Base-by-base conservation (phyloP, 1,140 invertebrate species). In the Lepidurus packardi region DNA sequence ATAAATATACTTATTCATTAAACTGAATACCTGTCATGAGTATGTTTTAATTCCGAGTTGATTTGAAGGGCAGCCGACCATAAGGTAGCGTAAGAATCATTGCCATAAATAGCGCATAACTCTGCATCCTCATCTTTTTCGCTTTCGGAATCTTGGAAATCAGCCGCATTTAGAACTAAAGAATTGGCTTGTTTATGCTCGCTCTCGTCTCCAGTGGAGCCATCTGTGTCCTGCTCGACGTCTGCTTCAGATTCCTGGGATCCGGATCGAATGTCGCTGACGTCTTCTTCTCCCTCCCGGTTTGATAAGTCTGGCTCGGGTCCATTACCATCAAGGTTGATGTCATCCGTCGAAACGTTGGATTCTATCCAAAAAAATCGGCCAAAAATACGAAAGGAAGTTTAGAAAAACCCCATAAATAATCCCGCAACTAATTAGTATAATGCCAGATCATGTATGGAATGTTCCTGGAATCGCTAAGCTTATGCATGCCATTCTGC, bases 101-200 rank as follows among this genome's bases (percentile, higher is more conserved):
- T 65, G 53, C 53, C 53, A 65, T 65, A 65, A 21, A 65, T 65
- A 65, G 53, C 53, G 3, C 53, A 65, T 21, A 65, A 65, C 53
- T 65, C 53, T 13, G 53, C 53, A 65, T 65, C 53, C 16, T 65
- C 53, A 16, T 65, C 13, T 65, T 65, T n/a, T 13, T 65, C 53
- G 16, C 21, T 21, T 65, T 65, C 53, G 21, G 16, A 13, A 65
- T 65, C 21, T 65, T 21, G 53, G 53, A 65, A 7, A 21, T 21
- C 8, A 11, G 21, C 6, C 53, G 16, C 53, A 21, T 65, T 21
- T 16, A 65, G 13, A 13, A 13, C 16, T 21, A 21, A 13, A 65
- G 21, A 21, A 65, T n/a, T 65, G 8, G 21, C 21, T 65, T 65
- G 16, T 65, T 21, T 21, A 21, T 9, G 53, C 7, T 65, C 53